Base-by-base conservation (phyloP, 2,113 vertebrate genomes). In the Mugil cephalus region DNA sequence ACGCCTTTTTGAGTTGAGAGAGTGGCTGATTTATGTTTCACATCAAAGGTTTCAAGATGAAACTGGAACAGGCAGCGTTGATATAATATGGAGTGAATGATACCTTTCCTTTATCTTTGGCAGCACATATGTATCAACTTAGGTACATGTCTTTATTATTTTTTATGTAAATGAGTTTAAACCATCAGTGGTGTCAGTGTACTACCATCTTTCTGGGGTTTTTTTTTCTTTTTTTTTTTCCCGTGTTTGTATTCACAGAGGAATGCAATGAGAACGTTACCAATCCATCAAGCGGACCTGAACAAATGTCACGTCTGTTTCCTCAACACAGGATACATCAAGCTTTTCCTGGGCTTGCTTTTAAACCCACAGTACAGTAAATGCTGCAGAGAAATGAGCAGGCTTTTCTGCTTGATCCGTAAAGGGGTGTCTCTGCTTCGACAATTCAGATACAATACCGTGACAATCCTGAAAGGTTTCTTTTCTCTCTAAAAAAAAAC, bases 291-390 rank as follows among this genome's bases (percentile, higher is more conserved):
- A 40, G 36, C 24, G 62, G 42, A 40, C 60, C 42, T 43, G 75
- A 21, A 8, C 70, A 65, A 84, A 82, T 84, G 69, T 62, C 58
- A 51, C 0, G 10, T 38, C 34, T 24, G 74, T 65, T 79, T 77
- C 74, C 34, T 36, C 66, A 52, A 51, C 24, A 74, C 45, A 19
- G 43, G 24, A 43, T 35, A 54, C 13, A 8, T 14, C 1, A 0
- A 60, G 55, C 36, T 34, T 64, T 69, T 62, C 66, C 66, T 17
- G 10, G 35, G 43, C 18, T 39, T 5, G 7, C 15, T 55, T 60
- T 18, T 13, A 7, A 69, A 59, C 10, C 35, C 69, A 70, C 50
- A 17, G 51, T 30, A 50, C 17, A 70, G 14, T 61, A 72, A 81
- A 24, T 0, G 30, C 15, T 54, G 19, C 36, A 24, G 51, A 72